Evolutionary conservation across 2,797 vertebrate genomes (phyloP).

Genomic region (Paratrypauchen microcephalus): DNA sequence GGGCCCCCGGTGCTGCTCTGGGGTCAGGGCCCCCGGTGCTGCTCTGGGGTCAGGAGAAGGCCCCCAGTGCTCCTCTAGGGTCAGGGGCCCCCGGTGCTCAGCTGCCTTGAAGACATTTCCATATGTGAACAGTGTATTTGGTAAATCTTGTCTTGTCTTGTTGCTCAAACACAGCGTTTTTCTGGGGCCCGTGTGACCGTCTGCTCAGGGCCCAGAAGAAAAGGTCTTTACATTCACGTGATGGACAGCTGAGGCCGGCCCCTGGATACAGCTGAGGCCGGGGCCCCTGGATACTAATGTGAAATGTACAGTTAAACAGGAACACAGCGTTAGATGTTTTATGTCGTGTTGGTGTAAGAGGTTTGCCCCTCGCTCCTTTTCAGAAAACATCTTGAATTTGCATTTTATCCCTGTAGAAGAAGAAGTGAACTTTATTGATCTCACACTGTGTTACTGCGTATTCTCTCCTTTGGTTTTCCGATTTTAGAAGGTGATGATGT

Average conservation of each 20-base stretch:
- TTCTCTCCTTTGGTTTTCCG: no score
- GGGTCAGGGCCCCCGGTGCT: no score
- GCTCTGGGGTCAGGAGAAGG: no score
- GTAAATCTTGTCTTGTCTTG: background rate
- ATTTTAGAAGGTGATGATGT: no score
- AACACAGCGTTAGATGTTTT: background rate
- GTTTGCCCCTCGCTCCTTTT: no score
- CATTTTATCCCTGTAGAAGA: no score
- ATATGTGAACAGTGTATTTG: background rate
- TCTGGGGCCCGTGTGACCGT: constrained; percentile 29
- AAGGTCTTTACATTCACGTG: constrained; percentile 54
- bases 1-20: no score
- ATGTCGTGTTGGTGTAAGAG: background rate
- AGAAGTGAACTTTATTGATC: no score
- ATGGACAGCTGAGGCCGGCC: constrained; percentile 50
- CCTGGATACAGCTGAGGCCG: constrained; percentile 51
- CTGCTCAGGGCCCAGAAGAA: constrained; percentile 49
- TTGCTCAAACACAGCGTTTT: background rate
- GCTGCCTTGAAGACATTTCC: background rate
- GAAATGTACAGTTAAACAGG: background rate
- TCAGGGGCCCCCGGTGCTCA: no score
- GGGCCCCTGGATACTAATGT: constrained; percentile 10
- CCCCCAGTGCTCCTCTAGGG: no score
- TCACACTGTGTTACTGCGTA: no score
- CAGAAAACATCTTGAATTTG: no score